Evolutionary conservation across 2,113 vertebrate species (phyloP), one percentile per base, ranked within the genome.

Genomic region (Eptesicus fuscus): DNA sequence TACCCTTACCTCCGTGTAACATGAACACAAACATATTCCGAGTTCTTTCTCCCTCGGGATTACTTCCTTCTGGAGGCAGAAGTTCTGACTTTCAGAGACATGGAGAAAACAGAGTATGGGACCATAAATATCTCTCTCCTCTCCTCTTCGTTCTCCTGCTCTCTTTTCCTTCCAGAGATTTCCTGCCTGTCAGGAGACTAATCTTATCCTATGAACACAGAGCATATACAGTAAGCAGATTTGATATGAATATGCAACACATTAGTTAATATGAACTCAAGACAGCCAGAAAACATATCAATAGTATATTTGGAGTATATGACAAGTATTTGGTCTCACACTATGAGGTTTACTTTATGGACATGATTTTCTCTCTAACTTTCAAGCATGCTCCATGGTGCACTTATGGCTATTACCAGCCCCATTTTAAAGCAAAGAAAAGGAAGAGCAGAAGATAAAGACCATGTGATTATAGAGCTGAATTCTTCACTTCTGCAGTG

Each of bases 321-420:
- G n/a, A 30, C 8, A 23, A 7, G 9, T 65, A 3, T 47, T 22
- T 23, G 8, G 32, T 37, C 18, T n/a, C 40, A 0, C 5, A 28
- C 9, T 6, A 1, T 23, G 28, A 82, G n/a, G 9, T 73, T n/a
- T 51, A 23, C 2, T 70, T 32, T 23, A 18, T 9, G 0, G 13
- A 25, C 32, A 12, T 12, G 13, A 65, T 51, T 69, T 77, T 88
- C 67, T 88, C 67, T 89, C 56, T 65, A 40, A 56, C 32, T 9
- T 67, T 77, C 10, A 20, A 0, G 13, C 20, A 1, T 30, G 12
- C 13, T 93, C 14, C 14, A 0, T 7, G 5, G 9, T 65, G 4
- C 9, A 44, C 17, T 53, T 12, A 2, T 4, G 51, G 1, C 10
- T 18, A 14, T 28, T 69, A 6, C 44, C 2, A 37, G 9, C 4